Evolutionary conservation across 2,113 vertebrate genomes (phyloP), one percentile per base, ranked within the genome.

Genomic region (Coryphaenoides rupestris): DNA sequence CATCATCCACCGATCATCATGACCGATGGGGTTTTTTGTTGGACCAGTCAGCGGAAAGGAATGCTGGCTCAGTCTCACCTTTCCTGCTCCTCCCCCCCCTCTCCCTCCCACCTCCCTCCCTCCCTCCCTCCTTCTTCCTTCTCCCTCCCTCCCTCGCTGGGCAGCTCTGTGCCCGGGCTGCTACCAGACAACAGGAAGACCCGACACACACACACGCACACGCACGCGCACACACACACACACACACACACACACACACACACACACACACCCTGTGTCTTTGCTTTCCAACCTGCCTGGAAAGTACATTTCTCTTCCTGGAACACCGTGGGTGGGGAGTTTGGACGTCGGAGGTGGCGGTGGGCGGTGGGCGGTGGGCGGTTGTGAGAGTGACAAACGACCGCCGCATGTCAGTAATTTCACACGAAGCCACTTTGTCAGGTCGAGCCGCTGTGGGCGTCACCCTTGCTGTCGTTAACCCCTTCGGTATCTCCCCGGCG

Each of bases 111-210:
- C n/a, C 73, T 84, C 78, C 81, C 75, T 79, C 70, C 60, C 56
- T 82, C 75, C 66, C 66, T 68, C 60, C 66, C 75, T 56, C n/a
- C n/a, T n/a, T n/a, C n/a, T n/a, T 74, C 68, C 74, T 68, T 72
- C 73, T 84, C 78, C 81, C 75, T 79, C 70, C 60, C 56, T 82
- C 75, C 66, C 66, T 68, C 60, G 65, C 75, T 56, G 65, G 58
- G 63, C 74, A 54, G 24, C 72, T 19, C 22, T 33, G 49, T 60
- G 57, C 21, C 62, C 62, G 21, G 33, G 23, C 55, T 21, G 15
- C 26, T 2, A 60, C 55, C 59, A 64, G 78, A 82, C 77, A 86
- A 85, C 84, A 85, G 88, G 86, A 91, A 88, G 74, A 50, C 63
- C 68, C 70, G 73, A 65, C 15, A 45, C 68, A 66, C 67, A 58